A percentile compares a stretch with the other conserved stretches of the same genome.
Evolutionary conservation across 2,797 vertebrate species (phyloP).

Genomic region (Lepilemur ruficaudatus): DNA sequence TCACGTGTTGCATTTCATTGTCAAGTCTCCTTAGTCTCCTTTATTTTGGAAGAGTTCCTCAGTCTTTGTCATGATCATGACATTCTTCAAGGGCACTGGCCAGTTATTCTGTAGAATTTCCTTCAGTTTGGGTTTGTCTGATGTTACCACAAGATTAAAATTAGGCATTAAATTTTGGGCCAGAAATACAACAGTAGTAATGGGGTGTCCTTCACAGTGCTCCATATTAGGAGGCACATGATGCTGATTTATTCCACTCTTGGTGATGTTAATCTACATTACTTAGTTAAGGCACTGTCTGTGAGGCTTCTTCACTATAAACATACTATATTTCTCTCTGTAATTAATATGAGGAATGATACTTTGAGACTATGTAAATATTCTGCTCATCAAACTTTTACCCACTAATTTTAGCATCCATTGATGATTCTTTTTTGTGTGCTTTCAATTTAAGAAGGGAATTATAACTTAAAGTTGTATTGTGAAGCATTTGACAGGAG

Average conservation of each 20-base stretch:
- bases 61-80: neutral
- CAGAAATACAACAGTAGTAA: neutral
- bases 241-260: neutral
- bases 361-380: neutral
- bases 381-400: neutral
- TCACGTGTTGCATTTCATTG: neutral
- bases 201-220: neutral
- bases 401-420: neutral
- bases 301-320: neutral
- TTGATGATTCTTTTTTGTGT: neutral
- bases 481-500: neutral
- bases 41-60: neutral
- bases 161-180: neutral
- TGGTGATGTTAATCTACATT: neutral
- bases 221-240: neutral
- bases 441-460: neutral
- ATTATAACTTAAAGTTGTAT: neutral
- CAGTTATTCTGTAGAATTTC: neutral
- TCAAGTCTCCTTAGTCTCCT: neutral
- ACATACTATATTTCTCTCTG: neutral
- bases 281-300: neutral
- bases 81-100: slow-evolving; percentile 6
- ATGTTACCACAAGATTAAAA: neutral
- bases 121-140: neutral
- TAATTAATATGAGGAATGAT: neutral